A percentile compares a stretch with the other conserved stretches of the same genome.
Conservation (phyloP, 2,797 vertebrate species). For the Nyctalus aviator region DNA sequence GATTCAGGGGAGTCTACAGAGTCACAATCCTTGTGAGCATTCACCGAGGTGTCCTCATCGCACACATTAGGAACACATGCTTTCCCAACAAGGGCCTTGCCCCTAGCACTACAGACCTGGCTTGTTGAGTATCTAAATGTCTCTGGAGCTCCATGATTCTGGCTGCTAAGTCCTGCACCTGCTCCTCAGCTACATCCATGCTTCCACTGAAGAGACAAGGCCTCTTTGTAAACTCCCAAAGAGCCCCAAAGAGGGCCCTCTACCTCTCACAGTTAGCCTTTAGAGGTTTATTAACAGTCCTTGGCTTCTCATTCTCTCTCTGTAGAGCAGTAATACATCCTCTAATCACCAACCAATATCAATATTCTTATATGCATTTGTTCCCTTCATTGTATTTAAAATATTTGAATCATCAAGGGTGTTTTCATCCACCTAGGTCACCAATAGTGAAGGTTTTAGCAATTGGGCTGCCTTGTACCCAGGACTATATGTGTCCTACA, state of each 20-base stretch:
- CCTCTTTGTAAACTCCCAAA: background rate
- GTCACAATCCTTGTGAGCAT: background rate
- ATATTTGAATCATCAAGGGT: background rate
- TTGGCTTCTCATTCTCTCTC: conserved; percentile 16
- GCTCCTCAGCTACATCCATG: background rate
- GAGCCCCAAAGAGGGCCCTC: background rate
- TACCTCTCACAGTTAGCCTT: background rate
- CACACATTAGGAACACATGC: background rate
- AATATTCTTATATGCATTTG: background rate
- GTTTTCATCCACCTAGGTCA: background rate
- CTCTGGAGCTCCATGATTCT: background rate
- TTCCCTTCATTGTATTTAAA: background rate
- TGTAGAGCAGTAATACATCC: background rate
- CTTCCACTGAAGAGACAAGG: background rate
- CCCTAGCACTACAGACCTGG: background rate
- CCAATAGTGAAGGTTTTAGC: background rate
- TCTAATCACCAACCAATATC: background rate
- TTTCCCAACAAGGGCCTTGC: background rate
- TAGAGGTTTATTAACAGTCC: background rate
- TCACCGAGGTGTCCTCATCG: background rate
- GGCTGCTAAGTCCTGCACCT: background rate
- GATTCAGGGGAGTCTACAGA: background rate
- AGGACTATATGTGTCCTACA: background rate
- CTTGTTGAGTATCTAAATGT: background rate
- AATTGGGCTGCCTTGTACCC: background rate